These are phyloP conservation scores for Scopus umbretta DNA, from an alignment of 2,113 vertebrate genomes.

Conservation along the genomic window DNA sequence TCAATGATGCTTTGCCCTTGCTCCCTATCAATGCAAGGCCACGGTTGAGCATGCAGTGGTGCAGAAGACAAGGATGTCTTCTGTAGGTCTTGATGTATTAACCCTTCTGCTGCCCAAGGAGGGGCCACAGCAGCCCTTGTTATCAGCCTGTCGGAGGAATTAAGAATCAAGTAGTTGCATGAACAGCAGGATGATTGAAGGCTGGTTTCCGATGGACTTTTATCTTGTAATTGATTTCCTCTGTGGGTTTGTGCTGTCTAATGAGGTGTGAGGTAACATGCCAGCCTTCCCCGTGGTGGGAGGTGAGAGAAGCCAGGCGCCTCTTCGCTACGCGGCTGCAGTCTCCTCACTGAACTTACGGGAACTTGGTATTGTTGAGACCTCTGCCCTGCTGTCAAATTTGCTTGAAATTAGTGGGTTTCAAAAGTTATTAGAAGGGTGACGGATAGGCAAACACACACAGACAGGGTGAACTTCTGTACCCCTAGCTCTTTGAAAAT, in stretches of 20 bases:
- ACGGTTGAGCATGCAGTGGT: rapidly evolving
- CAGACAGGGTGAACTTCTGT: conserved; percentile 14
- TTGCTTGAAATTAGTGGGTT: conserved; percentile 24
- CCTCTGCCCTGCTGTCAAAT: conserved; percentile 55
- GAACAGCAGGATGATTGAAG: conserved; percentile 52
- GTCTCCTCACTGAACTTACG: background rate
- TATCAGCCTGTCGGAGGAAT: conserved; percentile 34
- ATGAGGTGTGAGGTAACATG: conserved; percentile 54
- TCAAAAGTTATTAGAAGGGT: background rate
- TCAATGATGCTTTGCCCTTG: background rate
- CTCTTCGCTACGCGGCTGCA: background rate
- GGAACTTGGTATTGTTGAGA: background rate
- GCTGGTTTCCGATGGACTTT: conserved; percentile 49
- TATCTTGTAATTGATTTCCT: conserved; percentile 61
- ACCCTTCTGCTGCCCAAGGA: background rate
- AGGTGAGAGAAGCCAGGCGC: conserved; percentile 44
- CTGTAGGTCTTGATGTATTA: background rate
- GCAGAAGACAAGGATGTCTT: background rate
- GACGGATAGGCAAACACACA: background rate
- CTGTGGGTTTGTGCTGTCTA: conserved; percentile 59
- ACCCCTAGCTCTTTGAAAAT: conserved; percentile 7
- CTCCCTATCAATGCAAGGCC: background rate
- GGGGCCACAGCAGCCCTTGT: background rate
- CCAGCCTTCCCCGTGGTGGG: conserved; percentile 32
- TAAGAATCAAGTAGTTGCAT: background rate